Conservation (phyloP, 2,797 vertebrate genomes). For the Halcyon chelicuti region DNA sequence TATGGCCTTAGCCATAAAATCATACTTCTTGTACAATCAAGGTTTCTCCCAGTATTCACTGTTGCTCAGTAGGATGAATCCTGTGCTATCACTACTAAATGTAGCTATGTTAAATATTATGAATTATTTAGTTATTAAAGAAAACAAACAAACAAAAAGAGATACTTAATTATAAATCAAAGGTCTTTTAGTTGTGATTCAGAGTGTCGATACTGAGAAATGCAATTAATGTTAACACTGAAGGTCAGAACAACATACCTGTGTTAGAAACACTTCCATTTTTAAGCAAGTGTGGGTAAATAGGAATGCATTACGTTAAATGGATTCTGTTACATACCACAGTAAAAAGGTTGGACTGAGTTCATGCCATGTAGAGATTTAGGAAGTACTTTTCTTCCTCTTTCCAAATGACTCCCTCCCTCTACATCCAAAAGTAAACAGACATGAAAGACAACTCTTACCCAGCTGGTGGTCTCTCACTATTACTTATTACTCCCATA, state of each 20-base stretch:
- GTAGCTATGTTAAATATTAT: not conserved
- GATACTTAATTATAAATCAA: not conserved
- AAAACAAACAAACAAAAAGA: not conserved
- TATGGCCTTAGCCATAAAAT: not conserved
- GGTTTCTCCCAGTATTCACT: not conserved
- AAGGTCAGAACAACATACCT: slow-evolving; percentile 47
- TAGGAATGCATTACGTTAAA: not conserved
- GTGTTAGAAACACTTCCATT: slow-evolving; percentile 11
- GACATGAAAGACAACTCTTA: not conserved
- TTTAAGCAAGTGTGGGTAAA: slow-evolving; percentile 45
- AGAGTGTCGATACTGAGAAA: not conserved
- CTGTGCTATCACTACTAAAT: not conserved
- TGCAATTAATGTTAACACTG: not conserved
- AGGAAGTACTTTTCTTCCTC: not conserved
- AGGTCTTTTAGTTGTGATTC: not conserved
- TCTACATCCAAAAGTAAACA: not conserved
- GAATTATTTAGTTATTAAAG: not conserved
- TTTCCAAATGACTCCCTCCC: slow-evolving; percentile 1
- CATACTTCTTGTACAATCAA: not conserved
- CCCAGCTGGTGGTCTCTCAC: not conserved
- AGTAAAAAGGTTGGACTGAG: not conserved
- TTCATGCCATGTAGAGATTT: not conserved
- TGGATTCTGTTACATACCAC: not conserved
- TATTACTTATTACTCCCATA: not conserved
- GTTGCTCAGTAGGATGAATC: not conserved